phyloP scores from a whole-genome alignment of 2,797 vertebrate genomes.

The Myiotriccus ornatus region DNA sequence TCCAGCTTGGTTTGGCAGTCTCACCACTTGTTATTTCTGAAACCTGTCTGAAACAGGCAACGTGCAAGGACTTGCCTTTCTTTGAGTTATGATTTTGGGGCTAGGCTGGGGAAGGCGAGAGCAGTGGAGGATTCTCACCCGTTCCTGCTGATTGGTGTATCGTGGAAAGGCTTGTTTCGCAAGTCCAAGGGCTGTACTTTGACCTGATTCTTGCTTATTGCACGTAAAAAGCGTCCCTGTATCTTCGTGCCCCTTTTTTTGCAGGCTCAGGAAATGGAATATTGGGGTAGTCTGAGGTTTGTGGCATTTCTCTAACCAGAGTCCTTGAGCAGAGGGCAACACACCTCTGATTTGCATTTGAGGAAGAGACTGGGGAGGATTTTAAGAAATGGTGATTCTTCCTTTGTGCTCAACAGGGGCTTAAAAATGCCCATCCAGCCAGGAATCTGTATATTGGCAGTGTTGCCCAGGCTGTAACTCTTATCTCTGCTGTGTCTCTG shows the following conservation, averaged over 20 bases:
- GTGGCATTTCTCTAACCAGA: not conserved
- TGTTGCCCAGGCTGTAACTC: not conserved
- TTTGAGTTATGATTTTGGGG: conserved; percentile 1
- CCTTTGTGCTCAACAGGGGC: not conserved
- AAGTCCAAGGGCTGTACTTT: conserved; percentile 43
- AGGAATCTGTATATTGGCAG: not conserved
- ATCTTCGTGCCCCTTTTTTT: not conserved
- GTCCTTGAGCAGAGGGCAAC: not conserved
- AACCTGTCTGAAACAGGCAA: conserved; percentile 16
- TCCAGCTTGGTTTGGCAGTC: conserved; percentile 50
- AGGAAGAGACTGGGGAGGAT: not conserved
- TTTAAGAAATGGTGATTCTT: not conserved
- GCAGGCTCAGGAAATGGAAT: not conserved
- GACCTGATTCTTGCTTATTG: conserved; percentile 32
- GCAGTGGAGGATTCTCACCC: conserved; percentile 25
- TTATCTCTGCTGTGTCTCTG: not conserved
- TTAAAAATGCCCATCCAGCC: not conserved
- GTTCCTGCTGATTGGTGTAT: conserved; percentile 13
- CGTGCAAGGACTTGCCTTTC: conserved; percentile 43
- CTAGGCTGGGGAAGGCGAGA: conserved; percentile 10
- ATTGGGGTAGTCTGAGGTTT: not conserved
- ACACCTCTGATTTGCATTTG: not conserved
- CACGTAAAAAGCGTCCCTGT: not conserved
- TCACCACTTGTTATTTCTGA: conserved; percentile 32
- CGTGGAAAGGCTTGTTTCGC: conserved; percentile 30